Conservation (phyloP, 92 coral and sea anemone genomes). For the Muricea muricata region DNA sequence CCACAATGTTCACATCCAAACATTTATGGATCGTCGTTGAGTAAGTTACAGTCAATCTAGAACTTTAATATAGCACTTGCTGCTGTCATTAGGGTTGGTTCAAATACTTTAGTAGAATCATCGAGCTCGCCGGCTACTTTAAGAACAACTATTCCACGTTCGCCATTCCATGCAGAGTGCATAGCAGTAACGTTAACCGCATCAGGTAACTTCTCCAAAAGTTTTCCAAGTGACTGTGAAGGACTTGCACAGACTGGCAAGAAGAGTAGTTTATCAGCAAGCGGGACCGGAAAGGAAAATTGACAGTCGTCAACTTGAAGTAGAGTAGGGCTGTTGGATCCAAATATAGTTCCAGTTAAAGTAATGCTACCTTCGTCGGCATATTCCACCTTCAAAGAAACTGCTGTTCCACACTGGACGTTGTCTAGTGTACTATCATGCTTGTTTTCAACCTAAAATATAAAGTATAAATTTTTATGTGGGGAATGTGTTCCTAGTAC, state of each 20-base stretch:
- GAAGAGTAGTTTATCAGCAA: slow-evolving; percentile 67
- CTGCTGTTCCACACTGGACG: slow-evolving; percentile 52
- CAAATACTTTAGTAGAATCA: neutral
- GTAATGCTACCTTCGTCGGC: slow-evolving; percentile 57
- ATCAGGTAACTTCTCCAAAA: slow-evolving; percentile 50
- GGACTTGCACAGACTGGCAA: slow-evolving; percentile 42
- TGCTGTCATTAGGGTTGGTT: neutral
- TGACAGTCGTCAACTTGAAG: slow-evolving; percentile 65
- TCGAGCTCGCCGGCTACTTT: slow-evolving; percentile 30
- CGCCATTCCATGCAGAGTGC: slow-evolving; percentile 37
- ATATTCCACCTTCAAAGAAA: slow-evolving; percentile 66
- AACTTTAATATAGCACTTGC: no score
- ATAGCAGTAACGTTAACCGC: slow-evolving; percentile 32
- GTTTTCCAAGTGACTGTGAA: slow-evolving; percentile 38
- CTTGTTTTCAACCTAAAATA: slow-evolving; percentile 66
- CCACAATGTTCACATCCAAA: no score
- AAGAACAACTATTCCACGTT: slow-evolving; percentile 19
- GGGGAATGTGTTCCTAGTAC: neutral
- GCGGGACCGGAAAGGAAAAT: slow-evolving; percentile 77
- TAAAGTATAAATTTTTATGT: neutral
- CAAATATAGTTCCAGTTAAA: slow-evolving; percentile 78
- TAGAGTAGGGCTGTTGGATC: slow-evolving; percentile 73
- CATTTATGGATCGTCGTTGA: no score
- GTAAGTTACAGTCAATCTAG: neutral
- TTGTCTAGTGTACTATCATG: slow-evolving; percentile 41